Evolutionary conservation across 2,888 invertebrate species (phyloP), one percentile per base, ranked within the genome.

Genomic region (Dolichopus griseipennis): DNA sequence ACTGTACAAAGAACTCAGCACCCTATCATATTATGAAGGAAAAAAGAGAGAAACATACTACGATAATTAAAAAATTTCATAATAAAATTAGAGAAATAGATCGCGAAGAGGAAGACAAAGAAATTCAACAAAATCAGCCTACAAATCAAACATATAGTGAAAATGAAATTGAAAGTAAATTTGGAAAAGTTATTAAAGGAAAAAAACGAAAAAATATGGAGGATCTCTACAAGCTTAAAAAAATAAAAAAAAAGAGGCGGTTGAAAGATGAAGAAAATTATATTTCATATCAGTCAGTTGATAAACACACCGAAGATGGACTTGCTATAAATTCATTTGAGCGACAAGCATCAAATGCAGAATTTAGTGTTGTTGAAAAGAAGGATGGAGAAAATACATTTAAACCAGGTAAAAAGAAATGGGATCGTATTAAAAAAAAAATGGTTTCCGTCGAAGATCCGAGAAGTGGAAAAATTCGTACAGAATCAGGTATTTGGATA

Each of bases 381-480:
- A 88, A 87, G 65, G 87, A 88, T 22, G 84, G 87, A 73, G 88
- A 89, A 34, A 83, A 86, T 69, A 85, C 86, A 43, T 83, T 85
- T 66, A 85, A 85, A 66, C 85, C 84, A 3, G 86, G 87, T 71
- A 80, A 87, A 73, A 87, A 89, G 77, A 89, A 88, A 77, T 97
- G 98, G 98, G 97, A 98, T 83, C 86, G 95, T 66, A 95, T 95
- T 78, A 90, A 92, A 81, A 98, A 97, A 86, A 97, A 94, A 83
- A 96, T 95, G 90, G 90, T 98, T 43, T 85, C 88, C 34, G 85
- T 79, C 5, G 76, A 79, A 69, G 79, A 78, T 76, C 78, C 78
- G 5, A 87, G 87, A 73, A 81, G 83, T 27, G 90, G 90, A 68
- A 93, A 91, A 82, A 96, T 99, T 72, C 90, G 90, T 75, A 97